Base-by-base conservation (phyloP, 1,140 invertebrate species). In the Trinorchestia longiramus region DNA sequence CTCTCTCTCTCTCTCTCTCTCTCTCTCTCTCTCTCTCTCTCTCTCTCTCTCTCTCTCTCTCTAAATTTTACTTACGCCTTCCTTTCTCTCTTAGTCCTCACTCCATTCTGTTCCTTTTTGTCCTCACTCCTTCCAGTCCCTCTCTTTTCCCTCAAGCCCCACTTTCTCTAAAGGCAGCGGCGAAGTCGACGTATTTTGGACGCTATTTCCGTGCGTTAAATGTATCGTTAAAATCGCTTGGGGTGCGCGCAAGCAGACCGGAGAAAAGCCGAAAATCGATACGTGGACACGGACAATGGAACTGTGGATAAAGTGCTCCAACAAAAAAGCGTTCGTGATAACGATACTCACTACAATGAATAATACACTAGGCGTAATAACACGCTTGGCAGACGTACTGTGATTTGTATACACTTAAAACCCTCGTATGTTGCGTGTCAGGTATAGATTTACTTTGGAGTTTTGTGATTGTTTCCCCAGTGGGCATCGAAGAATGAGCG, bases 171-270 rank as follows among this genome's bases (percentile, higher is more conserved):
- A 94, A 94, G 92, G 92, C 92, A 44, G 44, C 92, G 62, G 4
- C 92, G 92, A 40, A 94, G 92, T 47, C 19, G 92, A 42, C 92
- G 92, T 45, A 94, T 94, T 94, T 94, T 43, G 43, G 92, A 47
- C 92, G 92, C 44, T 94, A 45, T 94, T 94, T 94, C 92, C 92
- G 92, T 43, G 92, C 44, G 92, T 43, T 45, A 43, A 94, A 94
- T 94, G 92, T 94, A 94, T 94, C 92, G 92, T 94, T 94, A 94
- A 94, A 94, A 94, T 43, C 92, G 92, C 43, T n/a, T 44, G 92
- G 92, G 92, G 92, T 77, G 62, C 44, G 92, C 92, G 19, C 92
- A n/a, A 43, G 92, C 92, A 40, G 44, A 43, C 43, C 44, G 36
- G 43, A 94, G 92, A 44, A 44, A 44, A 94, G 92, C 44, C 43